A percentile compares a stretch with the other conserved stretches of the same genome.
Evolutionary conservation across 2,888 invertebrate genomes (phyloP).

Genomic region (Deilephila porcellus): DNA sequence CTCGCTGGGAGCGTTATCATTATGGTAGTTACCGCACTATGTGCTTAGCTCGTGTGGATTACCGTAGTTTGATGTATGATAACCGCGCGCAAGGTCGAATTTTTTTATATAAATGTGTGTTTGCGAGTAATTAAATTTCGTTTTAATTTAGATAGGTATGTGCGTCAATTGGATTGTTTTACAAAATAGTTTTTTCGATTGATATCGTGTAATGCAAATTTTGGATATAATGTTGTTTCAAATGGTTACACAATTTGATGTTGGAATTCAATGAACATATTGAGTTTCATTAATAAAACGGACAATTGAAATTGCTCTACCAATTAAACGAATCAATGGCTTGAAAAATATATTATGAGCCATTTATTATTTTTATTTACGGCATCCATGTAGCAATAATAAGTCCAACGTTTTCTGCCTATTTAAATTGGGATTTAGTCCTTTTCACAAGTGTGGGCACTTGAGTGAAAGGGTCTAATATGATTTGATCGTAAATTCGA

Average conservation of each 20-base stretch:
- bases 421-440: too few species aligned
- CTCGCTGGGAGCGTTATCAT: conserved; percentile 49
- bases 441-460: too few species aligned
- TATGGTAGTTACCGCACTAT: conserved; percentile 55
- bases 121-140: conserved; percentile 11
- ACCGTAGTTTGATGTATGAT: conserved; percentile 50
- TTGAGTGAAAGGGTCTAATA: too few species aligned
- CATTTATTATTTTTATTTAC: too few species aligned
- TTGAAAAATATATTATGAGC: too few species aligned
- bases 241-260: background rate
- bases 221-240: background rate
- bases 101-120: conserved; percentile 37
- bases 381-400: too few species aligned
- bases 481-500: too few species aligned
- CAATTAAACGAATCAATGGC: background rate
- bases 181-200: background rate
- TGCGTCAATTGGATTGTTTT: background rate
- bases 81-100: conserved; percentile 49
- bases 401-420: too few species aligned
- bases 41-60: conserved; percentile 53
- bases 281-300: background rate
- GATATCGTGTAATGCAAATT: background rate
- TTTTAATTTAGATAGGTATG: background rate
- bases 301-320: background rate
- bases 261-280: background rate